Evolutionary conservation across 2,797 vertebrate genomes (phyloP), one percentile per base, ranked within the genome.

Genomic region (Acropternis orthonyx): DNA sequence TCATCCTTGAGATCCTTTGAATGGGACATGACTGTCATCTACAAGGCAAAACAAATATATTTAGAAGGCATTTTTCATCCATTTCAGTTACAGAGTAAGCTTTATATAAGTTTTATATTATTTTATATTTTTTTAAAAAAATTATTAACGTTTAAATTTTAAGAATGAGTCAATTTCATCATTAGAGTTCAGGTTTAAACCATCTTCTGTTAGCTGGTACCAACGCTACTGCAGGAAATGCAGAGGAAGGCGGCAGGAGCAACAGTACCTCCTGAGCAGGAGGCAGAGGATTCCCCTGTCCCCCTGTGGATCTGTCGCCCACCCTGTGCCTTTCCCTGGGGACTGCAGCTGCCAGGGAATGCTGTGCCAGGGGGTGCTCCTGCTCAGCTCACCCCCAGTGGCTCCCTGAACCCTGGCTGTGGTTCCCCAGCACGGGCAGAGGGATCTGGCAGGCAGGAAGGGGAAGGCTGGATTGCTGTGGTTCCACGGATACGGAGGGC

Each of bases 1-100:
- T 98, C 98, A 30, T 99, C 99, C 98, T 98, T 99, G 97, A 99
- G 95, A 97, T 98, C 98, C 97, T 98, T 98, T 95, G 98, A 98
- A 92, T 98, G 98, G 93, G 98, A 98, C 98, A 98, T 99, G 98
- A 98, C 98, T 97, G 98, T 99, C 98, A 99, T 99, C 99, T 99
- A 91, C 76, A 97, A 96, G 86, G 85, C 27, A 79, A 75, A 59
- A 32, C 68, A 67, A 68, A 54, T 46, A 36, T 32, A 84, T 81
- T 91, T 88, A 85, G n/a, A 89, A 95, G 24, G 46, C 28, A 67
- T 80, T 97, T 73, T 83, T 82, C 32, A 91, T 73, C 27, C 22
- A 66, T 61, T 87, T 83, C 32, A 68, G 37, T 63, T 63, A 89
- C 27, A 84, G 49, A 48, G 48, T 30, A 74, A 36, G 9, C 44